Evolutionary conservation across 2,113 vertebrate species (phyloP).

Genomic region (Speoplatyrhinus poulsoni): DNA sequence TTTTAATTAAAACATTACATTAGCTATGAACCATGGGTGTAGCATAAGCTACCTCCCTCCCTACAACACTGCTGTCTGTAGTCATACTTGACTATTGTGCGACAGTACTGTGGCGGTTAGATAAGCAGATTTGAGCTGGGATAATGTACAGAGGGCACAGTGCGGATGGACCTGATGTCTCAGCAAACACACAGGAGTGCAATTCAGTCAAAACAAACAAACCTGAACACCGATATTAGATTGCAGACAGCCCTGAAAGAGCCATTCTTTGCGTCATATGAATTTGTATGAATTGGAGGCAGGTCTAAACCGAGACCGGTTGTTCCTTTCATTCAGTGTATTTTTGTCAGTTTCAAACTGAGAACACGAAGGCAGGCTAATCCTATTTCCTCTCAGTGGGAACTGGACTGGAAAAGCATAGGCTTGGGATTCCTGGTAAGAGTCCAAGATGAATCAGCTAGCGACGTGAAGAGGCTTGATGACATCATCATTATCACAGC

Average conservation of each 20-base stretch:
- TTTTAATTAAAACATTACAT: conserved; percentile 73
- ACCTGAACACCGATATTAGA: not conserved
- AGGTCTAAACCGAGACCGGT: not conserved
- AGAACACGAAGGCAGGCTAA: conserved; percentile 7
- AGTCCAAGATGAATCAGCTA: not conserved
- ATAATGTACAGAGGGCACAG: conserved; percentile 4
- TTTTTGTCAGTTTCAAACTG: not conserved
- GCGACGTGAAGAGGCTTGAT: not conserved
- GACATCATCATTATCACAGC: not conserved
- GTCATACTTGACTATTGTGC: conserved; percentile 42
- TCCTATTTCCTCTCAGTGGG: conserved; percentile 19
- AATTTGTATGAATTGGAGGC: not conserved
- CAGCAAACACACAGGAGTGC: not conserved
- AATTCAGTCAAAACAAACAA: not conserved
- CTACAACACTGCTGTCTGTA: conserved; percentile 42
- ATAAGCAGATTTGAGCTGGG: conserved; percentile 44
- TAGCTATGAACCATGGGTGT: conserved; percentile 27
- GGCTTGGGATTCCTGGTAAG: not conserved
- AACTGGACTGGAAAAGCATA: not conserved
- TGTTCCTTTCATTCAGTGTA: not conserved
- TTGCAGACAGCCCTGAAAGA: not conserved
- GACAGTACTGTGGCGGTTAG: no score
- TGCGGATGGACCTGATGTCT: conserved; percentile 27
- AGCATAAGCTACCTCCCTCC: conserved; percentile 1
- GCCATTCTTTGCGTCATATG: not conserved